These are phyloP conservation scores for Cecropterus lyciades DNA, from an alignment of 1,140 invertebrate genomes.

Conservation along the genomic window DNA sequence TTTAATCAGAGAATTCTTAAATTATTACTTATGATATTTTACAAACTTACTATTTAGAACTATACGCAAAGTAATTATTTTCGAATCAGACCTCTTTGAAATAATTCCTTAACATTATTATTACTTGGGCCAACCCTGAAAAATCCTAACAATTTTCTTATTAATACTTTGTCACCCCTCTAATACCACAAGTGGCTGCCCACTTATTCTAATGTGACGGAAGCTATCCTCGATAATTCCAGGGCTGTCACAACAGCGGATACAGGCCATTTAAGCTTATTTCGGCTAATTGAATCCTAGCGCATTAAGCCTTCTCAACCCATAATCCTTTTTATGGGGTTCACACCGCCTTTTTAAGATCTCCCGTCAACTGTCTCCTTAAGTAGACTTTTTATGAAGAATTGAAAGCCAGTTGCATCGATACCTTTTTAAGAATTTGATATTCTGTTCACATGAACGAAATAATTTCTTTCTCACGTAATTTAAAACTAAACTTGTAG, in stretches of 20 bases:
- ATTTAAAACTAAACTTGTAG: not conserved
- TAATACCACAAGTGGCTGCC: conserved; percentile 41
- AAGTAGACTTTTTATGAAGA: conserved; percentile 38
- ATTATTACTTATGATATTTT: too few species aligned
- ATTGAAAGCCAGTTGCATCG: conserved; percentile 15
- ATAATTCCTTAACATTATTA: not conserved
- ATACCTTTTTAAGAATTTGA: conserved; percentile 31
- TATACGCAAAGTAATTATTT: too few species aligned
- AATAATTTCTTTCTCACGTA: not conserved
- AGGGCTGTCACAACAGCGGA: conserved; percentile 80
- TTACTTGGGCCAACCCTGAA: not conserved
- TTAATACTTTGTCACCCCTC: conserved; percentile 61
- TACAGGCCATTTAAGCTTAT: conserved; percentile 80
- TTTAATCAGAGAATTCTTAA: too few species aligned
- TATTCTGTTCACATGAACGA: not conserved
- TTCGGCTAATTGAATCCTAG: conserved; percentile 82
- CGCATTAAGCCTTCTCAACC: conserved; percentile 69
- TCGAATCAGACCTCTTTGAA: too few species aligned
- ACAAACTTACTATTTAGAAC: too few species aligned
- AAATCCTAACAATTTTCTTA: conserved; percentile 10
- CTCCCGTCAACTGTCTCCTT: conserved; percentile 61
- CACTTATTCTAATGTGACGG: conserved; percentile 57
- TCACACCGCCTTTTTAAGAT: conserved; percentile 72
- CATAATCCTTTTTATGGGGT: conserved; percentile 77
- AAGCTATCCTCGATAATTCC: conserved; percentile 73